phyloP scores from a whole-genome alignment of 2,113 vertebrate species.

The Hydrolagus affinis region DNA sequence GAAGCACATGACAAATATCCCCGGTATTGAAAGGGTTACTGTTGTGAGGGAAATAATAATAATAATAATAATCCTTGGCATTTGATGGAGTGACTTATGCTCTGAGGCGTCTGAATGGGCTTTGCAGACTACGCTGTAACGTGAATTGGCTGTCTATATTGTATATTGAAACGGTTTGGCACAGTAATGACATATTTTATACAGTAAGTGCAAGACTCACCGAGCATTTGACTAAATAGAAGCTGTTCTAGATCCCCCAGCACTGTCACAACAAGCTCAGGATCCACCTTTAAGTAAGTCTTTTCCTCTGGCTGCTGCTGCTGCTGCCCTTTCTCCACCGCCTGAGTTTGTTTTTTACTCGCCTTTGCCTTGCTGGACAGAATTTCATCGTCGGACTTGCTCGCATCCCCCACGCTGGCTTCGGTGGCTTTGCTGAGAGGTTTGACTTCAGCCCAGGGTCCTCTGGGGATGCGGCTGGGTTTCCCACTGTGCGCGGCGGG shows the following conservation, averaged over 20 bases:
- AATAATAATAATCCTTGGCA: too few species aligned
- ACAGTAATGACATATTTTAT: background rate
- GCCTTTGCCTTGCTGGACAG: conserved; percentile 70
- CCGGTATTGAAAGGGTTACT: background rate
- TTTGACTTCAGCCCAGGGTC: conserved; percentile 88
- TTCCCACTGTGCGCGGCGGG: conserved; percentile 56
- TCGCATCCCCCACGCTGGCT: conserved; percentile 48
- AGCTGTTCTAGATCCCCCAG: conserved; percentile 93
- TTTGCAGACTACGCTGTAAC: too few species aligned
- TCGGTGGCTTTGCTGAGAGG: conserved; percentile 81
- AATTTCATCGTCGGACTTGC: conserved; percentile 65
- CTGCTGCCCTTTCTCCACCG: conserved; percentile 42
- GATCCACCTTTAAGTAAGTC: conserved; percentile 87
- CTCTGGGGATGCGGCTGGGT: conserved; percentile 81
- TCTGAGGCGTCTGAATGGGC: too few species aligned
- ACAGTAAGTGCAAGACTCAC: conserved; percentile 57
- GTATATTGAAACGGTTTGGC: too few species aligned
- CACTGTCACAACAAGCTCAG: conserved; percentile 90
- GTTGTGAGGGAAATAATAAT: background rate
- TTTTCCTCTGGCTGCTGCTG: conserved; percentile 58
- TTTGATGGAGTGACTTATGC: too few species aligned
- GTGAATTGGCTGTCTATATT: too few species aligned
- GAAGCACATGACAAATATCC: background rate
- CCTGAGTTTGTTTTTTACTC: conserved; percentile 39
- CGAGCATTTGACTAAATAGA: conserved; percentile 92